Conservation (phyloP, 2,797 vertebrate species). For the Takifugu rubripes region DNA sequence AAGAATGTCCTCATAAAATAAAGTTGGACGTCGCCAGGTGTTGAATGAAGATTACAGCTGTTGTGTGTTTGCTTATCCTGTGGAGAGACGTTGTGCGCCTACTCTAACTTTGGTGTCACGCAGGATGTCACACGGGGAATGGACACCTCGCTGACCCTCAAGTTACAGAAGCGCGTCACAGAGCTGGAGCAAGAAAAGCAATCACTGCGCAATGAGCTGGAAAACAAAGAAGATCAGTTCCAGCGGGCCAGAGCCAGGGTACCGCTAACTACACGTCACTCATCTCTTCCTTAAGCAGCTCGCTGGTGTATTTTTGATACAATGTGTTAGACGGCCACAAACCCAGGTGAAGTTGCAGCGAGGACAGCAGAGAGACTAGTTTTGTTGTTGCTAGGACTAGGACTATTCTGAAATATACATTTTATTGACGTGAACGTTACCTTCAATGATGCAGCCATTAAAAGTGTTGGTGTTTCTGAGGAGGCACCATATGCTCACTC, state of each 20-base stretch:
- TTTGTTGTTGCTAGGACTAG: no score
- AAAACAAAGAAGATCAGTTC: constrained; percentile 91
- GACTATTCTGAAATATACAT: no score
- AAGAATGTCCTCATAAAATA: constrained; percentile 6
- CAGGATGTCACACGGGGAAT: constrained; percentile 86
- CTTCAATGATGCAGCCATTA: no score
- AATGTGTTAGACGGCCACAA: no score
- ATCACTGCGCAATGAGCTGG: constrained; percentile 90
- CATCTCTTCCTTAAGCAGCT: neutral
- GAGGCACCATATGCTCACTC: no score
- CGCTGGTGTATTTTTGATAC: no score
- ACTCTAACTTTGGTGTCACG: neutral
- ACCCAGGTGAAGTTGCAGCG: no score
- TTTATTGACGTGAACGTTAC: no score
- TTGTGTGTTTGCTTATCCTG: neutral
- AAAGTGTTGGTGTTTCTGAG: no score
- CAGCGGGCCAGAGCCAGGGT: constrained; percentile 89
- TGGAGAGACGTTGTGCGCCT: neutral
- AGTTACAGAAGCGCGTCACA: constrained; percentile 94
- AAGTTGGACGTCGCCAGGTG: neutral
- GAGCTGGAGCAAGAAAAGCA: constrained; percentile 97
- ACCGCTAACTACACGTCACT: constrained; percentile 9
- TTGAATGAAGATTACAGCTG: neutral
- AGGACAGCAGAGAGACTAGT: no score
- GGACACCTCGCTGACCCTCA: constrained; percentile 94